A percentile compares a stretch with the other conserved stretches of the same genome.
Conservation (phyloP, 2,113 vertebrate genomes). For the Chaetodon trifascialis region DNA sequence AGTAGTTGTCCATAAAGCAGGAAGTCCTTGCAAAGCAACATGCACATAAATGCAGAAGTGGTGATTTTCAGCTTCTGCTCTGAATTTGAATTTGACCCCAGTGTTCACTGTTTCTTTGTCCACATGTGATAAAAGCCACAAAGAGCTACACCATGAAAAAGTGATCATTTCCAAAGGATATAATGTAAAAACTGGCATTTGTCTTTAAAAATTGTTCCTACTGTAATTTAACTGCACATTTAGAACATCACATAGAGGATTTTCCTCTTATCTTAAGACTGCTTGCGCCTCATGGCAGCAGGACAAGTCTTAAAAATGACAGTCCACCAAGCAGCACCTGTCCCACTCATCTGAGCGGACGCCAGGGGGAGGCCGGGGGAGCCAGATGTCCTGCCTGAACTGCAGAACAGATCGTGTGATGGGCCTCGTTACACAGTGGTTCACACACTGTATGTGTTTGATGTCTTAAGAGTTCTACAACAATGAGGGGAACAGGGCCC, state of each 20-base stretch:
- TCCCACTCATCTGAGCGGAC: conserved; percentile 8
- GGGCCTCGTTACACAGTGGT: conserved; percentile 3
- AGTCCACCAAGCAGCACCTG: conserved; percentile 27
- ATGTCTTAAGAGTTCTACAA: conserved; percentile 26
- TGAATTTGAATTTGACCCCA: background rate
- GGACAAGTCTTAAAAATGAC: conserved; percentile 6
- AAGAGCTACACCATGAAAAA: background rate
- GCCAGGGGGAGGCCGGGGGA: background rate
- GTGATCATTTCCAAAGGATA: background rate
- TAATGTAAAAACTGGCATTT: background rate
- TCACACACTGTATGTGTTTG: conserved; percentile 7
- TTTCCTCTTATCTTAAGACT: background rate
- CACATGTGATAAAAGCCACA: background rate
- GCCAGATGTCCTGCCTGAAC: background rate
- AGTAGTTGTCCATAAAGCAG: background rate
- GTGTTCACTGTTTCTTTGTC: background rate
- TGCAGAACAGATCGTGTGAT: conserved; percentile 19
- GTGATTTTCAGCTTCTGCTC: background rate
- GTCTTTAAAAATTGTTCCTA: background rate
- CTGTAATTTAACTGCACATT: background rate
- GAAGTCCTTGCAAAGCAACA: background rate
- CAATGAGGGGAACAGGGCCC: background rate
- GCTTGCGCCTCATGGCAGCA: background rate
- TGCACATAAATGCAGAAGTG: background rate
- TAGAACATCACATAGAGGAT: background rate